Evolutionary conservation across 2,888 invertebrate genomes (phyloP), one percentile per base, ranked within the genome.

Genomic region (Drosophila picticornis): DNA sequence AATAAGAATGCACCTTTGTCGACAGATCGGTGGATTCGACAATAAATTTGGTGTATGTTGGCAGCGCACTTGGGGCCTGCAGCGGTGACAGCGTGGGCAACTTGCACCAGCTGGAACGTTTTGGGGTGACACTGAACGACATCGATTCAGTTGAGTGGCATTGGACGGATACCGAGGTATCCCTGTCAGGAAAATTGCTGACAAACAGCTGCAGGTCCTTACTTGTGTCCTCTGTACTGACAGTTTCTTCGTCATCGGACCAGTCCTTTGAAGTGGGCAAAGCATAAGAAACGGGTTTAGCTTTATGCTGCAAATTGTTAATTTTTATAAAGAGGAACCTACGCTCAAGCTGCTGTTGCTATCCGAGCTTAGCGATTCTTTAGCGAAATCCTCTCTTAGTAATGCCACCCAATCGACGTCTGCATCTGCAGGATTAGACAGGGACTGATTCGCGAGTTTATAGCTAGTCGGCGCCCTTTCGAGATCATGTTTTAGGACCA

Each of bases 1-100:
- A 94, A 29, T 91, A 87, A 40, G 93, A 90, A 74, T 94, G 94
- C 19, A 94, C 81, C 62, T 91, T 92, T 6, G 73, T 77, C 7
- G 80, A 52, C 5, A 94, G 69, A 91, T 93, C 89, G 76, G 70
- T 82, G 90, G 7, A 92, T 88, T 58, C 90, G 65, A n/a, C 19
- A 0, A 1, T 7, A 7, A 25, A 34, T 3, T 19, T 11, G 10
- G 27, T 38, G 7, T 56, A 63, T 4, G 19, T 80, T 67, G 57
- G 84, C 80, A 72, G 92, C 5, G 29, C 7, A 4, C 7, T 19
- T 6, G 90, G 86, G 7, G 62, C 63, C 38, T 48, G 7, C 10
- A 75, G 34, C 0, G 61, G 22, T 29, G 40, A 9, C 38, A 81
- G 50, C 11, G 25, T 31, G 0, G 72, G 61, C 38, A 34, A 6